Evolutionary conservation across 2,888 invertebrate species (phyloP), one percentile per base, ranked within the genome.

Genomic region (Cenopis cana): DNA sequence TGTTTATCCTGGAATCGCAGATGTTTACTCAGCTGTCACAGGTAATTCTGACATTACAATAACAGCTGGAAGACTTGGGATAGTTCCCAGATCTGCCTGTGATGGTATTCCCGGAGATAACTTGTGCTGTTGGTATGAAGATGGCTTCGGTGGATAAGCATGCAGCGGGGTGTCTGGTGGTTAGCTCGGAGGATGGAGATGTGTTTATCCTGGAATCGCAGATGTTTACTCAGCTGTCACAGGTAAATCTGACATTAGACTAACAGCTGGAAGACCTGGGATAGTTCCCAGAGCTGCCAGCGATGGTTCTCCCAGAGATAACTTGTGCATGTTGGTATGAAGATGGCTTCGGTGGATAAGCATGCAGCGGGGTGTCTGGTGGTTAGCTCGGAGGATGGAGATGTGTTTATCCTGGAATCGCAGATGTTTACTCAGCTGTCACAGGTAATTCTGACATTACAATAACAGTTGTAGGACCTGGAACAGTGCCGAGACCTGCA

Each of bases 151-250:
- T 95, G 57, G 97, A 97, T 68, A 95, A 95, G 68, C 95, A 95
- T 82, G 95, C 96, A 0, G 95, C 97, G 1, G 96, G 97, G 62
- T 97, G 98, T 84, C 92, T 99, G 33, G 95, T 99, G 0, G 84
- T 99, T 20, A 98, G 97, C 0, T 98, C 98, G 0, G 99, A 99
- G 87, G 96, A 95, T 78, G 97, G 97, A 29, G 96, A 97, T 76
- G 93, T 99, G 65, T 95, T 97, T 76, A 93, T 99, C 24, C 88
- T 99, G 72, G 99, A 99, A 87, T 96, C 98, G 0, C 98, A 98
- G 84, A 97, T 97, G 0, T 99, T 98, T 85, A 96, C 96, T 2
- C 94, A 97, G 50, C 87, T 98, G 20, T 95, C 62, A n/a, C 60
- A 60, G 41, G 41, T 41, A 20, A 24, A 41, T 9, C 14, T 9